Percentiles rank a stretch among this genome's conserved stretches.
Conservation (phyloP, 2,797 vertebrate genomes). For the Thalassophryne amazonica region DNA sequence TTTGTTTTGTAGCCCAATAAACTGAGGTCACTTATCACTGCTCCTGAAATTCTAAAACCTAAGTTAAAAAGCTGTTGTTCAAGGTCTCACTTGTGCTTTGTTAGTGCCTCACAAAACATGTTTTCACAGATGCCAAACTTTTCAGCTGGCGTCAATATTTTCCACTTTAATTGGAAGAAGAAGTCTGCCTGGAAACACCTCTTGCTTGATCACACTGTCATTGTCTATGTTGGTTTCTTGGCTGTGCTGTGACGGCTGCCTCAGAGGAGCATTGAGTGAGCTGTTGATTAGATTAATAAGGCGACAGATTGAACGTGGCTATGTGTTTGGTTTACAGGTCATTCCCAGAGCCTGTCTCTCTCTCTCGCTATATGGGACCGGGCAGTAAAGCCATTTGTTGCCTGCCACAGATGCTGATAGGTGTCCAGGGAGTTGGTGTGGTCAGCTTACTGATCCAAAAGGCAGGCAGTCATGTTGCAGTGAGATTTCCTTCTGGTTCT, state of each 20-base stretch:
- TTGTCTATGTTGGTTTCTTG: constrained; percentile 59
- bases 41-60: background rate
- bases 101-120: constrained; percentile 15
- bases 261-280: constrained; percentile 60
- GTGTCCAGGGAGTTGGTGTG: constrained; percentile 41
- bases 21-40: too few species aligned
- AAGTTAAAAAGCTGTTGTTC: background rate
- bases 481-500: constrained; percentile 27
- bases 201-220: constrained; percentile 36
- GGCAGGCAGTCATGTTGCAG: constrained; percentile 47
- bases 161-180: constrained; percentile 35
- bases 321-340: constrained; percentile 73
- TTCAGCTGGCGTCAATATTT: constrained; percentile 15
- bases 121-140: constrained; percentile 13
- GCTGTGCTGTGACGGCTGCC: constrained; percentile 45
- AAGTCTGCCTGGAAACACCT: constrained; percentile 33
- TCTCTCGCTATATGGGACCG: constrained; percentile 40
- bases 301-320: constrained; percentile 68
- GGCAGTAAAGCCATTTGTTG: constrained; percentile 66
- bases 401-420: constrained; percentile 53
- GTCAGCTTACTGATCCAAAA: constrained; percentile 45
- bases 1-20: too few species aligned
- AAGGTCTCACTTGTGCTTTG: background rate
- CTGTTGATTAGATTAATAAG: constrained; percentile 73
- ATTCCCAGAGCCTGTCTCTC: constrained; percentile 52